Conservation (phyloP, 2,888 invertebrate genomes). For the Cryptophagus acutangulus region DNA sequence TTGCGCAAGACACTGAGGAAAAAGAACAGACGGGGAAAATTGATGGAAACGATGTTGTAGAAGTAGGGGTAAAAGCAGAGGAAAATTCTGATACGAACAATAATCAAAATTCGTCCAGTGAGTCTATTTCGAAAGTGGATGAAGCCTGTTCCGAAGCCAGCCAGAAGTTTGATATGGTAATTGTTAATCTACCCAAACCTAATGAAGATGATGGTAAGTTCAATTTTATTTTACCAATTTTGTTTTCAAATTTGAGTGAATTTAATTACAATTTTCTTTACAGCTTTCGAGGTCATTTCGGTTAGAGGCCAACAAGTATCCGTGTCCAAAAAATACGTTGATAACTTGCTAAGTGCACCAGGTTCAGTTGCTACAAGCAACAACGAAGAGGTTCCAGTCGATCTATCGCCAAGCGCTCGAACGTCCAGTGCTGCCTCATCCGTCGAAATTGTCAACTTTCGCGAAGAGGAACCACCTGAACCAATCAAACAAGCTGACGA, state of each 20-base stretch:
- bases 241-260: no score
- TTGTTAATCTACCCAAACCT: constrained; percentile 29
- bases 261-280: no score
- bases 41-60: constrained; percentile 1
- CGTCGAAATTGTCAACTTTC: constrained; percentile 10
- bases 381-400: no score
- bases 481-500: constrained; percentile 11
- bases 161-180: constrained; percentile 30
- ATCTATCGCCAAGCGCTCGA: no score
- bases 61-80: constrained; percentile 10
- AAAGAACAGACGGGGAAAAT: constrained; percentile 4
- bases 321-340: constrained; percentile 41
- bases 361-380: no score
- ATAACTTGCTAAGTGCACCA: no score
- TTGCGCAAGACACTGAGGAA: neutral
- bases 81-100: constrained; percentile 31
- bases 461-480: neutral
- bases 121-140: constrained; percentile 18
- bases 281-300: constrained; percentile 39
- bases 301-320: constrained; percentile 40
- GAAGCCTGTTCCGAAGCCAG: constrained; percentile 17
- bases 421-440: constrained; percentile 13
- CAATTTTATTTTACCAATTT: no score
- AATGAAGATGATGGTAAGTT: constrained; percentile 26
- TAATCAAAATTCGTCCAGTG: constrained; percentile 22